Conservation (phyloP, 2,797 vertebrate species). For the Esox lucius region DNA sequence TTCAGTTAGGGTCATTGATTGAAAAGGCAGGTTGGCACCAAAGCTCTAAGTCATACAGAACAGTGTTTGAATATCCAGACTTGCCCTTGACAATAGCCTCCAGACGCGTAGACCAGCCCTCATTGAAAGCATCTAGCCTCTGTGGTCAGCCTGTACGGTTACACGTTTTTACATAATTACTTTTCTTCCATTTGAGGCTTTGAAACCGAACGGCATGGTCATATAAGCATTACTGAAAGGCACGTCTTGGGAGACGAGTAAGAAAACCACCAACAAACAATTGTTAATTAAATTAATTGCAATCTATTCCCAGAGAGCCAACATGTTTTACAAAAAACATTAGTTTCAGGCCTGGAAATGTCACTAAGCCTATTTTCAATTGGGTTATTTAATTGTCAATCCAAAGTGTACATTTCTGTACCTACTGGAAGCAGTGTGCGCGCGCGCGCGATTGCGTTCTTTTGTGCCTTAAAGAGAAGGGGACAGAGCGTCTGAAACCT, state of each 20-base stretch:
- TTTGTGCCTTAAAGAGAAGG: neutral
- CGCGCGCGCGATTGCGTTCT: neutral
- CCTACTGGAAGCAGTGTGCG: neutral
- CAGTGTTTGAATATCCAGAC: slow-evolving; percentile 17
- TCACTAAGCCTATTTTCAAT: neutral
- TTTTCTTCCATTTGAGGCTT: slow-evolving; percentile 49
- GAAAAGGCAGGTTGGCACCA: slow-evolving; percentile 22
- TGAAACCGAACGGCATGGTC: slow-evolving; percentile 38
- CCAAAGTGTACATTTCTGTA: neutral
- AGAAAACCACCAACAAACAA: neutral
- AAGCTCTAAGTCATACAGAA: slow-evolving; percentile 45
- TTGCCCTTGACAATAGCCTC: slow-evolving; percentile 26
- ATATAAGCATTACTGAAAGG: slow-evolving; percentile 57
- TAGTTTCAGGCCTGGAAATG: neutral
- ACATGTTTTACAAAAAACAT: neutral
- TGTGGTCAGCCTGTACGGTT: slow-evolving; percentile 65
- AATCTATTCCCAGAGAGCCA: neutral
- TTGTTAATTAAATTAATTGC: neutral
- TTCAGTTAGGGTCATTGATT: slow-evolving; percentile 20
- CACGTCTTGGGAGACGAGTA: slow-evolving; percentile 34
- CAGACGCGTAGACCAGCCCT: slow-evolving; percentile 11
- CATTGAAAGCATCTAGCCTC: slow-evolving; percentile 56
- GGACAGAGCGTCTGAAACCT: neutral
- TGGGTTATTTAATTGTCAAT: neutral
- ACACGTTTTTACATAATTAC: slow-evolving; percentile 49